Percentiles rank a stretch among this genome's conserved stretches.
phyloP scores from a whole-genome alignment of 2,888 invertebrate species.

The Saturnia pavonia region DNA sequence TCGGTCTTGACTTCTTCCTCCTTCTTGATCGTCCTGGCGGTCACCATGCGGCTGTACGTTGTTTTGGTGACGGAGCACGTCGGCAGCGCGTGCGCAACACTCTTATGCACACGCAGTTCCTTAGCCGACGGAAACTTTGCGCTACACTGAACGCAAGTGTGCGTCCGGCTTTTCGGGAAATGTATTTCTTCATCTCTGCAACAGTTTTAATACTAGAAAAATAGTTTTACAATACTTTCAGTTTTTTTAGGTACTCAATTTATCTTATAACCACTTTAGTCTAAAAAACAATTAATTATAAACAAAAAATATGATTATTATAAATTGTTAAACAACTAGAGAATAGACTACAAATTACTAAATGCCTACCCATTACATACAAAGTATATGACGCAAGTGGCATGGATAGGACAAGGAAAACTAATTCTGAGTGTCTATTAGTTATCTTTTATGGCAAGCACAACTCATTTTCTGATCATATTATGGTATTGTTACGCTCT shows the following conservation, averaged over 20 bases:
- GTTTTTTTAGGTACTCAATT: no score
- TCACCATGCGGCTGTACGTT: conserved; percentile 57
- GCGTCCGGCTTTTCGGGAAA: conserved; percentile 55
- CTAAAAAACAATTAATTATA: not conserved
- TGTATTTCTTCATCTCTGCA: conserved; percentile 57
- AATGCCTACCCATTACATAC: no score
- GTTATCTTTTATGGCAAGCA: no score
- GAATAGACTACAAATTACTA: no score
- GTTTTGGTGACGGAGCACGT: conserved; percentile 47
- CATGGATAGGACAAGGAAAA: no score
- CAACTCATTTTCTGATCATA: no score
- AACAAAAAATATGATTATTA: no score
- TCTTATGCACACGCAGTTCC: conserved; percentile 84
- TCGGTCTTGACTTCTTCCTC: conserved; percentile 60
- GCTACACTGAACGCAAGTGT: conserved; percentile 82
- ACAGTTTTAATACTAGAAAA: conserved; percentile 13
- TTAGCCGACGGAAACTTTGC: conserved; percentile 82
- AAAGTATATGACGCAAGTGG: no score
- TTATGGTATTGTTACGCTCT: no score
- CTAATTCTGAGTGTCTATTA: no score
- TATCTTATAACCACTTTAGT: not conserved
- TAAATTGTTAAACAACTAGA: no score
- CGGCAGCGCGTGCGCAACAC: conserved; percentile 74
- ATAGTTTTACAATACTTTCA: not conserved
- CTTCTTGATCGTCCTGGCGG: conserved; percentile 69